These are phyloP conservation scores for Ecliptopera silaceata DNA, from an alignment of 2,888 invertebrate species.

Conservation along the genomic window DNA sequence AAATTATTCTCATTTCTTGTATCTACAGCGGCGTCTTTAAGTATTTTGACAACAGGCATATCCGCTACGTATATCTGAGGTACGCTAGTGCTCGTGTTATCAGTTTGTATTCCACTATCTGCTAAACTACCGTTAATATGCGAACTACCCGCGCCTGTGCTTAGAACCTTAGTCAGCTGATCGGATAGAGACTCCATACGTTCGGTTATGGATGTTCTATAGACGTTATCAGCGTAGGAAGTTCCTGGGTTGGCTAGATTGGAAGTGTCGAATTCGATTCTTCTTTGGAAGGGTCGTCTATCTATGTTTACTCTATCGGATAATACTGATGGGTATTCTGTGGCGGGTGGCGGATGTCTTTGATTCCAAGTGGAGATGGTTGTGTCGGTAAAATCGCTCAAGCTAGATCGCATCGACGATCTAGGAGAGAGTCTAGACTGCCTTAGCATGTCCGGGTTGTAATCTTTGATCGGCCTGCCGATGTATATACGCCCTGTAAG, in stretches of 20 bases:
- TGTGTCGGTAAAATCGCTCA: constrained; percentile 80
- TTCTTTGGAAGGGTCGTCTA: constrained; percentile 66
- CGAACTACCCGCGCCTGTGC: constrained; percentile 72
- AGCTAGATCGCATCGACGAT: constrained; percentile 73
- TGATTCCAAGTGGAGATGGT: constrained; percentile 79
- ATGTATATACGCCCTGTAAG: constrained; percentile 69
- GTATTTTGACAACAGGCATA: constrained; percentile 48
- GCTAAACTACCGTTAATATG: constrained; percentile 77
- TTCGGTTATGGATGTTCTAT: constrained; percentile 61
- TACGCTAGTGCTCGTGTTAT: constrained; percentile 75
- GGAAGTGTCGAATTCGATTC: constrained; percentile 72
- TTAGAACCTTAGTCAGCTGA: constrained; percentile 72
- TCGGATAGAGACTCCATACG: constrained; percentile 72
- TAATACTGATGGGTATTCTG: constrained; percentile 74
- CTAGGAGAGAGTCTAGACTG: constrained; percentile 69
- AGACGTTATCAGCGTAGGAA: constrained; percentile 66
- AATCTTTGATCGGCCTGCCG: constrained; percentile 75
- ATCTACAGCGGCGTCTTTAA: constrained; percentile 74
- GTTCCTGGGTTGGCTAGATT: constrained; percentile 62
- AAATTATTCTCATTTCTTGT: constrained; percentile 75
- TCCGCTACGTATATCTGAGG: constrained; percentile 72
- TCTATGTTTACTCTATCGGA: constrained; percentile 71
- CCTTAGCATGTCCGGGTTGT: constrained; percentile 71
- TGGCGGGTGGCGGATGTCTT: constrained; percentile 55
- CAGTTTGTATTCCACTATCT: constrained; percentile 77